phyloP scores from a whole-genome alignment of 2,797 vertebrate genomes.

The Nasua narica region DNA sequence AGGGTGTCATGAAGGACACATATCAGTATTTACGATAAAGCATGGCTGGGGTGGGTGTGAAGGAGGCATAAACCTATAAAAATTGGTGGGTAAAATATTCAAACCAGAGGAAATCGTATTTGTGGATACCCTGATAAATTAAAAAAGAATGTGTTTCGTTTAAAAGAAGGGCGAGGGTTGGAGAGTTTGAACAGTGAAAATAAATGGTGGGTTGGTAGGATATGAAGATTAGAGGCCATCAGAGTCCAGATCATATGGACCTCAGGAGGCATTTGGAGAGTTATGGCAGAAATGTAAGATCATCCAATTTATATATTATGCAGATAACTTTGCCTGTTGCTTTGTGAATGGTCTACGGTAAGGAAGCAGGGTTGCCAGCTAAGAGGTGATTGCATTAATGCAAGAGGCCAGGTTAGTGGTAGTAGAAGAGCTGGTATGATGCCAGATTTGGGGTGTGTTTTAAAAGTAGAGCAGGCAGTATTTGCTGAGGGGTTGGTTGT shows the following conservation, averaged over 20 bases:
- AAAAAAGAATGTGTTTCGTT: no score
- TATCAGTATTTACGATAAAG: no score
- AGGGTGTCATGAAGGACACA: no score
- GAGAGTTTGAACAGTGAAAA: neutral
- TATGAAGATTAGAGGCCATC: neutral
- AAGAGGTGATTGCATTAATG: fast-evolving
- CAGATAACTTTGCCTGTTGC: fast-evolving
- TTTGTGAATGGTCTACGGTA: no score
- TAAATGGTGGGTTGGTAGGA: neutral
- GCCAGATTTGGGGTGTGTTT: neutral
- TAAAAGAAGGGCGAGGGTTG: neutral
- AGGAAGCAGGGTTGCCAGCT: fast-evolving
- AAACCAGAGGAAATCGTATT: neutral
- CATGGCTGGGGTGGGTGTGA: fast-evolving
- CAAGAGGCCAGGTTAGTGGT: neutral
- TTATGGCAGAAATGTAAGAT: neutral
- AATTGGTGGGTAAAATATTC: neutral
- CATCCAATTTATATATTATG: no score
- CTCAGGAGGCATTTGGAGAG: no score
- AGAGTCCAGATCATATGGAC: no score
- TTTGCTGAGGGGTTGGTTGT: neutral
- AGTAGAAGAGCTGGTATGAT: neutral
- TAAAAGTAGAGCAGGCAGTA: neutral
- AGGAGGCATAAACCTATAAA: neutral
- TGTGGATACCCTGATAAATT: neutral